Evolutionary conservation across 2,797 vertebrate species (phyloP), one percentile per base, ranked within the genome.

Genomic region (Acestrorhynchus altus): DNA sequence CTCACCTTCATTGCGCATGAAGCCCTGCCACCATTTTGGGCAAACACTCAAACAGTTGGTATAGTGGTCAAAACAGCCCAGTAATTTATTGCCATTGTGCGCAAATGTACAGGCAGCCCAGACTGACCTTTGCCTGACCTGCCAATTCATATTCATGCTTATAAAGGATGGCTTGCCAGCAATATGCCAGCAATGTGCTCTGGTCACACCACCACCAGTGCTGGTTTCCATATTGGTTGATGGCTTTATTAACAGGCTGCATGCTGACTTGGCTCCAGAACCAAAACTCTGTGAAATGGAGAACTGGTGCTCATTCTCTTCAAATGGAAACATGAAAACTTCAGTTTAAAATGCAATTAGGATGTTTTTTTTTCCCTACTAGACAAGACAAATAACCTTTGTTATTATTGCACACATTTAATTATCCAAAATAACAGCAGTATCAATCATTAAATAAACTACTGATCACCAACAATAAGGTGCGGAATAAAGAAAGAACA

Each of bases 381-480:
- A 82, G 77, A 88, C 77, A 80, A 78, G 31, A 88, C 80, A 72
- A 89, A 85, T 76, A 85, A 83, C 66, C 68, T 83, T 73, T 72
- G 80, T 76, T 83, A 86, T 91, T 92, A 93, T 93, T 93, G 92
- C 92, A 92, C 90, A 91, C 86, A 86, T 83, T 35, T 87, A 88
- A 78, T 86, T 89, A 79, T 88, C 85, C 87, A 85, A 86, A 89
- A 90, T 67, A 77, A 72, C 78, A 84, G 87, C 83, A 89, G 88
- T 78, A 85, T 82, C 78, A 85, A 85, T 83, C 83, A 87, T 68
- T 83, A 82, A 84, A 81, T 85, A 88, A 90, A 88, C 89, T 88
- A 85, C 82, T 85, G 81, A 83, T 88, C 77, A 85, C 84, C 81
- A 39, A 76, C 40, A 80, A 79, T 86, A 91, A 92, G 88, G 87